Percentiles rank a stretch among this genome's conserved stretches.
Conservation (phyloP, 1,140 invertebrate genomes). For the Heliconius eleuchia region DNA sequence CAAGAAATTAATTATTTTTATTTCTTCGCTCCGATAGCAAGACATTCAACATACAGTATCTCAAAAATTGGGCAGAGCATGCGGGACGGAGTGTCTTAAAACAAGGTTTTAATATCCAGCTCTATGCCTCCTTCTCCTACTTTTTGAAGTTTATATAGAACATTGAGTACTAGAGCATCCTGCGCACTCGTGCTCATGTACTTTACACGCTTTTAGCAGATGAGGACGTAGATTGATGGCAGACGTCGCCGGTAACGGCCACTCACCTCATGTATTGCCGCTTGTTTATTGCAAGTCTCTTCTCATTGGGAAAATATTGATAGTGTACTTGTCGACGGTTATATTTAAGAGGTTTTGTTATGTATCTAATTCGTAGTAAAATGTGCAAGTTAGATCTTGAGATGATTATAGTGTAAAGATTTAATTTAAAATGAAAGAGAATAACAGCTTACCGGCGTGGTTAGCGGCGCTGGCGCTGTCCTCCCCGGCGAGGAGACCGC, state of each 20-base stretch:
- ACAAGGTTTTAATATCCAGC: no score
- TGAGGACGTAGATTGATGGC: conserved; percentile 33
- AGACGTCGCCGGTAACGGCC: conserved; percentile 22
- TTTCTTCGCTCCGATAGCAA: no score
- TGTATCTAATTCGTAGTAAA: no score
- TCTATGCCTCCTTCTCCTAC: no score
- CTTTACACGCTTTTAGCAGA: conserved; percentile 33
- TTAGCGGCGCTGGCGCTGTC: conserved; percentile 56
- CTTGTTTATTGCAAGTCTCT: conserved; percentile 33
- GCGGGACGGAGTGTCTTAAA: no score
- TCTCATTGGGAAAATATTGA: neutral
- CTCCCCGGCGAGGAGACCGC: conserved; percentile 58
- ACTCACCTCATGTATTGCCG: conserved; percentile 24
- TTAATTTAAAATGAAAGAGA: no score
- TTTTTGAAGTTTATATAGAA: neutral
- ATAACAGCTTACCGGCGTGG: conserved; percentile 51
- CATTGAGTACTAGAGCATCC: neutral
- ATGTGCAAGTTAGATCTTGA: no score
- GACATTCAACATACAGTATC: no score
- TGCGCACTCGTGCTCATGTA: neutral
- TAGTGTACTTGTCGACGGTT: neutral
- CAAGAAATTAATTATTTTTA: no score
- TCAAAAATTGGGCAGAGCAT: no score
- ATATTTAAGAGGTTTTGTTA: neutral
- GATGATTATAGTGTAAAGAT: no score